These are phyloP conservation scores for Neelides sp. DNA, from an alignment of 1,140 invertebrate genomes.

Conservation along the genomic window DNA sequence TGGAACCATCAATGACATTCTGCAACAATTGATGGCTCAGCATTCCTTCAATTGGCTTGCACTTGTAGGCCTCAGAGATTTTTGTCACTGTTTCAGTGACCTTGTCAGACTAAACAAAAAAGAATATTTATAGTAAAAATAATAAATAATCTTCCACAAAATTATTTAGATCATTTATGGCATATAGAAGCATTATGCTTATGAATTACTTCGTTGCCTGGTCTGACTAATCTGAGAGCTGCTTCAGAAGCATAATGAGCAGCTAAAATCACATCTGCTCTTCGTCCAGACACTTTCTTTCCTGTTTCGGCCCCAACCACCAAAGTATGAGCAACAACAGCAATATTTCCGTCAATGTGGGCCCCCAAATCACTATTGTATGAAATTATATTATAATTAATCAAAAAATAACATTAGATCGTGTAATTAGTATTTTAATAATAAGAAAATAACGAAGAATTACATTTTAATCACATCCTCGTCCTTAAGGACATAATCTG, in stretches of 20 bases:
- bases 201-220: conserved; percentile 66
- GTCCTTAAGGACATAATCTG: conserved; percentile 72
- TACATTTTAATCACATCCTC: conserved; percentile 97
- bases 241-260: conserved; percentile 90
- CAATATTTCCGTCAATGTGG: conserved; percentile 98
- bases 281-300: conserved; percentile 63
- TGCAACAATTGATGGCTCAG: conserved; percentile 93
- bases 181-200: background rate
- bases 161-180: background rate
- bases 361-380: conserved; percentile 77
- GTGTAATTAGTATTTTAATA: background rate
- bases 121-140: conserved; percentile 10
- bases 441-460: conserved; percentile 36
- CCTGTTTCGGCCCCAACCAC: conserved; percentile 65
- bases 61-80: conserved; percentile 79
- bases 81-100: conserved; percentile 89
- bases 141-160: background rate
- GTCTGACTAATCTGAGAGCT: conserved; percentile 79
- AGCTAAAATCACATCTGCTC: conserved; percentile 89
- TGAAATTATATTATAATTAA: conserved; percentile 2
- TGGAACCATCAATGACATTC: conserved; percentile 94
- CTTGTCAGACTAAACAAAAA: conserved; percentile 61
- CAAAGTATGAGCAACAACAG: conserved; percentile 91
- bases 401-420: background rate
- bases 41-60: conserved; percentile 98